Evolutionary conservation across 2,113 vertebrate species (phyloP), one percentile per base, ranked within the genome.

Genomic region (Aptenodytes forsteri): DNA sequence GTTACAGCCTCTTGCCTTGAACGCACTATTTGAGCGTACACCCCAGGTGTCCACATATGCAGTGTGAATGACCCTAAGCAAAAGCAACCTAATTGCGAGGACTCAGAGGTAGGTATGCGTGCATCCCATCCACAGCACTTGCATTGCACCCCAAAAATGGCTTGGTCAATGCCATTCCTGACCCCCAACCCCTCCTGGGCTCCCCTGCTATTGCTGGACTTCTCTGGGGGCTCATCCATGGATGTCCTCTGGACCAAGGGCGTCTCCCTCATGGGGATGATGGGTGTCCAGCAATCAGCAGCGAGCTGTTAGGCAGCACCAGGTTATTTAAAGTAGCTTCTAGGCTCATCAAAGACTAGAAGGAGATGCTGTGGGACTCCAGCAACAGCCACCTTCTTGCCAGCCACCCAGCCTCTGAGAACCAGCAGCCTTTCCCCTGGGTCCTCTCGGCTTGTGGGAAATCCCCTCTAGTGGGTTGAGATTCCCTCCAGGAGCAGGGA

Each of bases 11-110:
- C 21, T 16, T 34, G 30, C 30, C 62, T 49, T 42, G 47, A 12
- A 3, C 2, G 4, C 38, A 38, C 46, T 26, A 1, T n/a, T 11
- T 30, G 49, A 23, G 21, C 2, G 14, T 17, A 16, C 16, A 16
- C 44, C 25, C 59, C 13, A 13, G 62, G 4, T 11, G 11, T 46
- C 40, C 19, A 5, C 2, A 1, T 20, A 5, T 1, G 25, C 15
- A 16, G 56, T 3, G 38, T 26, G 34, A 40, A 13, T 13, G 26
- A 21, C 29, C 36, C 65, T 3, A 16, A 46, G 34, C 11, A 10
- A 44, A 72, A 65, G 14, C 7, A 5, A 25, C 32, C 30, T 4
- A 7, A 18, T 10, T 15, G 23, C 50, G 22, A 15, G 29, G 44
- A 14, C 46, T 13, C 1, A 1, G 50, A 40, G 50, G 18, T 54